A percentile compares a stretch with the other conserved stretches of the same genome.
Evolutionary conservation across 2,113 vertebrate species (phyloP).

Genomic region (Terrapene triunguis): DNA sequence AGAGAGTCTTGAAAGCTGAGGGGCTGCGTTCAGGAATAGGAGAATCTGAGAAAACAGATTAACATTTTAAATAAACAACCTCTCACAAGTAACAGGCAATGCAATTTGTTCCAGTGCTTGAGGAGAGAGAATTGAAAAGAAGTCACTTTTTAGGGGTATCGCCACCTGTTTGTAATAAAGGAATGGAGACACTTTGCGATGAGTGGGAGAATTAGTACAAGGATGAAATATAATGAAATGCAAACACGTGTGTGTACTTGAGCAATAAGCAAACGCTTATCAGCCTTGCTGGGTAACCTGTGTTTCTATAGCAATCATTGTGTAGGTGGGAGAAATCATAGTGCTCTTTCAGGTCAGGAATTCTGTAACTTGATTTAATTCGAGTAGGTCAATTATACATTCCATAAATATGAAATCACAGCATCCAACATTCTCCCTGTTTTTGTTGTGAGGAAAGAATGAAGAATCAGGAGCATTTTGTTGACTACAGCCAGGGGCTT

Average conservation of each 20-base stretch:
- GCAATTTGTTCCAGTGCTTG: slow-evolving; percentile 10
- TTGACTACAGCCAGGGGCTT: background rate
- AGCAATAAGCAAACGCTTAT: slow-evolving; percentile 32
- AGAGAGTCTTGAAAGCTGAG: slow-evolving; percentile 91
- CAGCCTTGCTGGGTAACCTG: slow-evolving; percentile 13
- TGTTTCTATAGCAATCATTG: background rate
- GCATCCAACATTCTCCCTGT: background rate
- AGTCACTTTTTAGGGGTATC: background rate
- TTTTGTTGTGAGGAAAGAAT: background rate
- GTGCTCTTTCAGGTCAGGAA: background rate
- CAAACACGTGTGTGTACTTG: background rate
- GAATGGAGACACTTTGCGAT: slow-evolving; percentile 43
- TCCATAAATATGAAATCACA: background rate
- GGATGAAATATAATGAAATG: slow-evolving; percentile 9
- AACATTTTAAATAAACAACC: slow-evolving; percentile 67
- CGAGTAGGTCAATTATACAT: background rate
- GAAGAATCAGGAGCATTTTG: background rate
- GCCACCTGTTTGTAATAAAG: slow-evolving; percentile 18
- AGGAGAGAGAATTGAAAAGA: slow-evolving; percentile 23
- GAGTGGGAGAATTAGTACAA: slow-evolving; percentile 51
- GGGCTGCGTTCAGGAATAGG: slow-evolving; percentile 10
- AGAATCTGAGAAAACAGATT: slow-evolving; percentile 61
- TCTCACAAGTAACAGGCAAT: background rate
- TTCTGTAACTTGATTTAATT: background rate
- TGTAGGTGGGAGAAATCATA: background rate